These are phyloP conservation scores for Menidia beryllina DNA, from an alignment of 2,113 vertebrate species.

Conservation along the genomic window DNA sequence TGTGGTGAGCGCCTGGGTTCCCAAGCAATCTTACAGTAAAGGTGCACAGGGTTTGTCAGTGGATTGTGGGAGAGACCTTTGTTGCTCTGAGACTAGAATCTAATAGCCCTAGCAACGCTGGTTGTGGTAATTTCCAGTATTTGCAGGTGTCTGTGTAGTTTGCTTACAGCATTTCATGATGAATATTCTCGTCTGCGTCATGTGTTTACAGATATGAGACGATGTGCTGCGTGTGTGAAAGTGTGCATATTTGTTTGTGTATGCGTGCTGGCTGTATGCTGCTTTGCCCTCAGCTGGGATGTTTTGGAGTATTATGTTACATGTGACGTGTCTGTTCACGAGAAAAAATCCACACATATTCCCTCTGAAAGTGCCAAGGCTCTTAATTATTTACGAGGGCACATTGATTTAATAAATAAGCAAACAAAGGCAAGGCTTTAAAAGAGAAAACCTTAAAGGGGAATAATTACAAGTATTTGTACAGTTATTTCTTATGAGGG, in stretches of 20 bases:
- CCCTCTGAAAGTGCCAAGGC: constrained; percentile 42
- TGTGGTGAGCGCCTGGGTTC: constrained; percentile 43
- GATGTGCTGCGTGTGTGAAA: constrained; percentile 3
- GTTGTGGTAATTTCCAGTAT: not conserved
- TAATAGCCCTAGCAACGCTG: not conserved
- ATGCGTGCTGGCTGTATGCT: not conserved
- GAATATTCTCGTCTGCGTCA: not conserved
- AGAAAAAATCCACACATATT: constrained; percentile 49
- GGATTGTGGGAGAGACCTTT: constrained; percentile 24
- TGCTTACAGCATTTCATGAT: constrained; percentile 13
- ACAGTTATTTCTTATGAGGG: not conserved
- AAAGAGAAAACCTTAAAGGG: constrained; percentile 22
- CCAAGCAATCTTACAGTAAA: constrained; percentile 44
- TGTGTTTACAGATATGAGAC: not conserved
- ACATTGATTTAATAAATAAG: constrained; percentile 77
- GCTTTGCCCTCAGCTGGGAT: not conserved
- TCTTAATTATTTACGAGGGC: constrained; percentile 75
- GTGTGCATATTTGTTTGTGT: constrained; percentile 9
- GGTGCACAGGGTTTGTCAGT: constrained; percentile 45
- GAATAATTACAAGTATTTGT: not conserved
- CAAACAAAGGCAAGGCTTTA: constrained; percentile 59
- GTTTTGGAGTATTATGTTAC: constrained; percentile 22
- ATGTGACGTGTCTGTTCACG: constrained; percentile 27
- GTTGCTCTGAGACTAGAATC: constrained; percentile 13
- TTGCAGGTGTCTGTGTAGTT: not conserved